Evolutionary conservation across 2,797 vertebrate species (phyloP), one percentile per base, ranked within the genome.

Genomic region (Halcyon chelicuti): DNA sequence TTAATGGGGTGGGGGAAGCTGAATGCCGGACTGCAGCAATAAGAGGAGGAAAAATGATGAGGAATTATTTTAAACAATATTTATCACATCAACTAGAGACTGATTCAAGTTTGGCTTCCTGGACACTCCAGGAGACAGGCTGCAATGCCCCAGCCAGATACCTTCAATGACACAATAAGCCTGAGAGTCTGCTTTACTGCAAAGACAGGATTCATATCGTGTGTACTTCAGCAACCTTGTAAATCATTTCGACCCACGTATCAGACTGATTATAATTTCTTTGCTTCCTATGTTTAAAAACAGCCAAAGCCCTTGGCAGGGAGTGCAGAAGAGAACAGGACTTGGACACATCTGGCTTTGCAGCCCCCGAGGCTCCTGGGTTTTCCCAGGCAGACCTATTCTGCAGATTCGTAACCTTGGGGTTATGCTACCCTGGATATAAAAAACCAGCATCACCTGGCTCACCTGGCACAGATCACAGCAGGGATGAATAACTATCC

Each of bases 1-100:
- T 99, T 99, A 97, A 99, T 99, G 77, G 99, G 99, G 78, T 99
- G 99, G 16, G 99, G 99, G 89, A 99, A 99, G 90, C 98, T 98
- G 97, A 99, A 99, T 0, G 99, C 99, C 0, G 99, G 99, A 94
- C 99, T 99, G 98, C 44, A 95, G 93, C 20, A 85, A 67, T 0
- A 46, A 21, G 17, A 84, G 40, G 29, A 94, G 33, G 33, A 63
- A 51, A 79, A 81, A 86, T 5, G 3, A 81, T 26, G 51, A 88
- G 49, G 35, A 55, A 61, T 74, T 82, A 83, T 75, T 90, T 81
- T 58, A 71, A 91, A 85, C 19, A 55, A 10, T 51, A 62, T 66
- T 78, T 76, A 78, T 49, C 70, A 44, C 37, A n/a, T 49, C 31
- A 54, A 33, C 31, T 76, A 65, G 57, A 1, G 4, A 68, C 35